Evolutionary conservation across 1,140 invertebrate genomes (phyloP).

Genomic region (Mactra quadrangularis): DNA sequence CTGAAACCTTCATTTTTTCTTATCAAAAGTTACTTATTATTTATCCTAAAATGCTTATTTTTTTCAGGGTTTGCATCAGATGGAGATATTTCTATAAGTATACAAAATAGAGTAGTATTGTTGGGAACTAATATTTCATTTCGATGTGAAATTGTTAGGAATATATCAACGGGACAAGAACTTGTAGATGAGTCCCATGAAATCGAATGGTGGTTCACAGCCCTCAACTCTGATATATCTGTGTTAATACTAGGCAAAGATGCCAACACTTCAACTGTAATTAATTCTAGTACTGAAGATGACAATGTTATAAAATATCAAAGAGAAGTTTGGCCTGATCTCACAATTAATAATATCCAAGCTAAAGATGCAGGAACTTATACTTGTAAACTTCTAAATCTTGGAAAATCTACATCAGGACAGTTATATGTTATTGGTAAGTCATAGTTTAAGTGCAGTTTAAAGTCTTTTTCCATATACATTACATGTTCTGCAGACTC

Average conservation of each 20-base stretch:
- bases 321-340: conserved; percentile 29
- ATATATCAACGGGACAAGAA: background rate
- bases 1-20: too few species aligned
- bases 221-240: background rate
- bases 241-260: background rate
- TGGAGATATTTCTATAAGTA: background rate
- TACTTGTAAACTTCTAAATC: conserved; percentile 1
- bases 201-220: conserved; percentile 18
- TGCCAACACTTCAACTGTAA: background rate
- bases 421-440: conserved; percentile 36
- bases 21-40: too few species aligned
- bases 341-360: background rate
- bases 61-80: conserved; percentile 7
- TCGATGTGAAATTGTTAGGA: background rate
- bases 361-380: conserved; percentile 9
- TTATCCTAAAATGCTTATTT: too few species aligned
- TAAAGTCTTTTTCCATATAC: too few species aligned
- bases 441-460: background rate
- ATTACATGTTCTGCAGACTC: too few species aligned
- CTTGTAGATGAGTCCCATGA: conserved; percentile 3
- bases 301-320: conserved; percentile 2
- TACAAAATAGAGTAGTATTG: background rate
- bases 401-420: conserved; percentile 5
- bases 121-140: conserved; percentile 1
- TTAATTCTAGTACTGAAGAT: background rate